Evolutionary conservation across 2,888 invertebrate species (phyloP).

Genomic region (Sthenelais limicola): DNA sequence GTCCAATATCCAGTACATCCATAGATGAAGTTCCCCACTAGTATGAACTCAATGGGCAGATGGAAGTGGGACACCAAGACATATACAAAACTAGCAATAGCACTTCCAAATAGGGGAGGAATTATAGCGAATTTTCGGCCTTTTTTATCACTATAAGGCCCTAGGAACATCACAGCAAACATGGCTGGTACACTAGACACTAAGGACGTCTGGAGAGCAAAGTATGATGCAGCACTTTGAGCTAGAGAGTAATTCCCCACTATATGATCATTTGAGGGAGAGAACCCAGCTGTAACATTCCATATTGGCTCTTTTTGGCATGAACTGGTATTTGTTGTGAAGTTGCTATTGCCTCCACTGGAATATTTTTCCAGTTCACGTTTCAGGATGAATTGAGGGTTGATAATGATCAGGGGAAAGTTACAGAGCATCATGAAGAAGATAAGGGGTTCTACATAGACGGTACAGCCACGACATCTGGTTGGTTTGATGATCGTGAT

Average conservation of each 20-base stretch:
- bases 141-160: constrained; percentile 46
- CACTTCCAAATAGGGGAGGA: constrained; percentile 45
- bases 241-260: constrained; percentile 31
- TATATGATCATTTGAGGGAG: constrained; percentile 1
- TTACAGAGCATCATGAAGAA: constrained; percentile 29
- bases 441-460: constrained; percentile 47
- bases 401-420: constrained; percentile 40
- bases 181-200: constrained; percentile 44
- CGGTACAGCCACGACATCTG: constrained; percentile 16
- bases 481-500: constrained; percentile 22
- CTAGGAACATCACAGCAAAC: constrained; percentile 44
- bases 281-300: neutral
- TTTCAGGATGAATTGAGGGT: constrained; percentile 39
- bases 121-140: constrained; percentile 49
- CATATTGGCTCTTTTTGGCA: neutral
- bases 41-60: constrained; percentile 39
- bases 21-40: constrained; percentile 34
- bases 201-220: constrained; percentile 24
- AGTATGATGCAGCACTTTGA: constrained; percentile 40
- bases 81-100: constrained; percentile 13
- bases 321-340: constrained; percentile 22
- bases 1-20: constrained; percentile 39
- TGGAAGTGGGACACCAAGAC: constrained; percentile 38
- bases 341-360: constrained; percentile 19
- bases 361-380: constrained; percentile 6